These are phyloP conservation scores for Rhabdornis inornatus DNA, from an alignment of 2,113 vertebrate species.

Conservation along the genomic window DNA sequence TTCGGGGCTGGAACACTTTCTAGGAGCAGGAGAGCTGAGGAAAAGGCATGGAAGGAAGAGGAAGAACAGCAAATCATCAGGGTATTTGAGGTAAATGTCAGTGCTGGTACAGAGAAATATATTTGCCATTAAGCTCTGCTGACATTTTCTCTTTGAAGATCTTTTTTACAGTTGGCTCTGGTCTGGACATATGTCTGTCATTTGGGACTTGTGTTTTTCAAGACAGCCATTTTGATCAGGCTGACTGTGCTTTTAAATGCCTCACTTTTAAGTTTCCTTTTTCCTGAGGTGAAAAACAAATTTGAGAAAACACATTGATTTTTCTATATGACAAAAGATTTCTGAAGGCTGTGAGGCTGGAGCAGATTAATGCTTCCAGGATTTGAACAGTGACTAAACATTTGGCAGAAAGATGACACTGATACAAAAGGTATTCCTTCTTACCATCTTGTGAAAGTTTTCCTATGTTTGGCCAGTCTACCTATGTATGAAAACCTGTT, in stretches of 20 bases:
- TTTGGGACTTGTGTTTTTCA: background rate
- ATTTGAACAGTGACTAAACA: background rate
- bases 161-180: background rate
- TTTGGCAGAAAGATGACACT: background rate
- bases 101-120: background rate
- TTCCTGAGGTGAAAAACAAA: background rate
- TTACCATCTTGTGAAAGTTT: background rate
- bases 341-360: background rate
- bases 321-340: background rate
- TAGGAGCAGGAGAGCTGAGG: background rate
- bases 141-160: constrained; percentile 28
- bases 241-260: background rate
- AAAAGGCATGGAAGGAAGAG: background rate
- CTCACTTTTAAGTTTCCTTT: background rate
- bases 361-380: background rate
- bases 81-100: constrained; percentile 24
- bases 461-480: background rate
- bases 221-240: background rate
- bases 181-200: background rate
- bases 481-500: background rate
- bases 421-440: background rate
- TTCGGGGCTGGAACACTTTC: background rate
- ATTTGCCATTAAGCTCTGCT: constrained; percentile 4
- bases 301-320: background rate
- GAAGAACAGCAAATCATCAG: background rate